A percentile compares a stretch with the other conserved stretches of the same genome.
phyloP scores from a whole-genome alignment of 2,888 invertebrate genomes.

The Dynastes tityus region DNA sequence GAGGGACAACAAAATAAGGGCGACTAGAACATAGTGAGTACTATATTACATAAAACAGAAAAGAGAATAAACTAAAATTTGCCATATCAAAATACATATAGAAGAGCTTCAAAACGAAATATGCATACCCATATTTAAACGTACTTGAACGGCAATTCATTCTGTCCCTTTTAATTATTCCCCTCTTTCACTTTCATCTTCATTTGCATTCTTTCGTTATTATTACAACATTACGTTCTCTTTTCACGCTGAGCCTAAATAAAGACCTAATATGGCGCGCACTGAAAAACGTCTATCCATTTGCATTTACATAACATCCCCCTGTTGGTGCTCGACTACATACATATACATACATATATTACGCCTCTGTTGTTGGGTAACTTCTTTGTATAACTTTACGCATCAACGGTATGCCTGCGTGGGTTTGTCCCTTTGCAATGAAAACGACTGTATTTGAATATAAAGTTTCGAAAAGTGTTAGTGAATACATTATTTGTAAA shows the following conservation, averaged over 20 bases:
- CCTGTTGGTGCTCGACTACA: slow-evolving; percentile 7
- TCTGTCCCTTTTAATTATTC: slow-evolving; percentile 45
- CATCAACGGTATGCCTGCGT: background rate
- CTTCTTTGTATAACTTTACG: slow-evolving; percentile 5
- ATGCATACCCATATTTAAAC: slow-evolving; percentile 22
- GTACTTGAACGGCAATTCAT: slow-evolving; percentile 14
- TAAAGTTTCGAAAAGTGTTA: background rate
- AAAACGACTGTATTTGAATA: background rate
- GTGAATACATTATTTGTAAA: no score
- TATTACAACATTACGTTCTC: slow-evolving; percentile 42
- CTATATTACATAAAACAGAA: no score
- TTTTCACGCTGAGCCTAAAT: slow-evolving; percentile 40
- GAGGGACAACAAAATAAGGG: no score
- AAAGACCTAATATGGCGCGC: slow-evolving; percentile 32
- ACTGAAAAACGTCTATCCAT: slow-evolving; percentile 34
- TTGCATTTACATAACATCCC: slow-evolving; percentile 41
- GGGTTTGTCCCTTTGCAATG: background rate
- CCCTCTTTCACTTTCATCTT: slow-evolving; percentile 39
- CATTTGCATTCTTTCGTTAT: slow-evolving; percentile 45
- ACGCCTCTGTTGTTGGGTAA: background rate
- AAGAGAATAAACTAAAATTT: no score
- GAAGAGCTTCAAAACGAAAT: background rate
- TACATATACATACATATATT: slow-evolving; percentile 11
- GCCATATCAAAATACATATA: background rate
- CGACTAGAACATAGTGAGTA: no score